These are phyloP conservation scores for Amorpha juglandis DNA, from an alignment of 2,888 invertebrate genomes.

Conservation along the genomic window DNA sequence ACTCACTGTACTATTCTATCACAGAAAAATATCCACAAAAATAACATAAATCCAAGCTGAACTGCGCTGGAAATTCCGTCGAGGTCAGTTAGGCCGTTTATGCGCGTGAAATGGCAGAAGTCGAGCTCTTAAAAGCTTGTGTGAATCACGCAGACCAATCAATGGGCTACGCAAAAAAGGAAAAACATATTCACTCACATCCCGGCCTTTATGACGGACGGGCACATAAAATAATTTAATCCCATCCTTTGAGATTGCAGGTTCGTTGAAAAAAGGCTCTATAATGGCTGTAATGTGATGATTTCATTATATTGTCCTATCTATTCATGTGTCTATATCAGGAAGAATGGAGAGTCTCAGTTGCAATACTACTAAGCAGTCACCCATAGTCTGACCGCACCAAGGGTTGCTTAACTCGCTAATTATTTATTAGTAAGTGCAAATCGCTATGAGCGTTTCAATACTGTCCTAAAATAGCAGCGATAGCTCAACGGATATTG, in stretches of 20 bases:
- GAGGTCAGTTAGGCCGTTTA: slow-evolving; percentile 21
- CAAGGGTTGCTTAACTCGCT: too few relatives aligned
- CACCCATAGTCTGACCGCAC: too few relatives aligned
- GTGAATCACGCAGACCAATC: slow-evolving; percentile 22
- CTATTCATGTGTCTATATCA: too few relatives aligned
- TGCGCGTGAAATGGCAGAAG: slow-evolving; percentile 21
- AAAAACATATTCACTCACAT: slow-evolving; percentile 16
- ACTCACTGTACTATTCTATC: too few relatives aligned
- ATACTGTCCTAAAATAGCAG: too few relatives aligned
- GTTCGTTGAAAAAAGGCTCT: background rate
- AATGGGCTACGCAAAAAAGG: slow-evolving; percentile 13
- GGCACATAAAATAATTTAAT: slow-evolving; percentile 4
- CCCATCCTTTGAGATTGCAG: background rate
- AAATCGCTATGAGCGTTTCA: too few relatives aligned
- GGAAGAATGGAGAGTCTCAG: too few relatives aligned
- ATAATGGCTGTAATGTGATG: too few relatives aligned
- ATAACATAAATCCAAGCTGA: slow-evolving; percentile 8
- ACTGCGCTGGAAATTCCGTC: background rate
- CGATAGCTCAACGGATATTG: too few relatives aligned
- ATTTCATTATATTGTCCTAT: too few relatives aligned
- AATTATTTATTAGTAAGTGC: too few relatives aligned
- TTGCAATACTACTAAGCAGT: too few relatives aligned
- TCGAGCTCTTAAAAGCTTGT: slow-evolving; percentile 21
- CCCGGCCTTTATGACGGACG: slow-evolving; percentile 16
- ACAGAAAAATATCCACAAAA: slow-evolving; percentile 7